Percentiles rank a stretch among this genome's conserved stretches.
These are phyloP conservation scores for Lepidurus arcticus DNA, from an alignment of 1,140 invertebrate genomes.

Conservation along the genomic window DNA sequence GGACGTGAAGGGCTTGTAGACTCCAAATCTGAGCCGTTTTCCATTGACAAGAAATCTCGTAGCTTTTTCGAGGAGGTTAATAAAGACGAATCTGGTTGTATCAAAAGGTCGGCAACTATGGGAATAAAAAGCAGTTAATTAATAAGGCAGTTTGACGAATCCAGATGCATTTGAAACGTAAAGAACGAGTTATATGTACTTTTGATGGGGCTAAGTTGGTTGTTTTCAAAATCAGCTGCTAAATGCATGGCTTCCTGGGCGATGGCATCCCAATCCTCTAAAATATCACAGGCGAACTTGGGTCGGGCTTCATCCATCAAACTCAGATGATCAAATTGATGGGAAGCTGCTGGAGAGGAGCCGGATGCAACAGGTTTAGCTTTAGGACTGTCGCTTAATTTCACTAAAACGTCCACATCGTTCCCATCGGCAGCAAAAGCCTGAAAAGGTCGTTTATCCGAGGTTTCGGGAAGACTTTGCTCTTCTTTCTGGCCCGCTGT, in stretches of 20 bases:
- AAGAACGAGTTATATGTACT: background rate
- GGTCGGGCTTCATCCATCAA: background rate
- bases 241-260: slow-evolving; percentile 11
- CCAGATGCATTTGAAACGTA: no score
- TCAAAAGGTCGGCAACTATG: background rate
- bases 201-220: background rate
- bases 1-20: background rate
- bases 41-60: background rate
- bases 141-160: no score
- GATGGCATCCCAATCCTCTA: background rate
- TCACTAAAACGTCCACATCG: background rate
- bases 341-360: background rate
- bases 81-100: background rate
- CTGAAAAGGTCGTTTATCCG: background rate
- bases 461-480: background rate
- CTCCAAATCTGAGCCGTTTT: background rate
- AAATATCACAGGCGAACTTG: background rate
- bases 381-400: background rate
- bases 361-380: background rate
- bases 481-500: background rate
- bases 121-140: background rate
- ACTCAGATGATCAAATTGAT: background rate
- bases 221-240: background rate
- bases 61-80: background rate
- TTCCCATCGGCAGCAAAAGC: background rate